These are phyloP conservation scores for Myripristis jacobus DNA, from an alignment of 2,797 vertebrate species.

Conservation along the genomic window DNA sequence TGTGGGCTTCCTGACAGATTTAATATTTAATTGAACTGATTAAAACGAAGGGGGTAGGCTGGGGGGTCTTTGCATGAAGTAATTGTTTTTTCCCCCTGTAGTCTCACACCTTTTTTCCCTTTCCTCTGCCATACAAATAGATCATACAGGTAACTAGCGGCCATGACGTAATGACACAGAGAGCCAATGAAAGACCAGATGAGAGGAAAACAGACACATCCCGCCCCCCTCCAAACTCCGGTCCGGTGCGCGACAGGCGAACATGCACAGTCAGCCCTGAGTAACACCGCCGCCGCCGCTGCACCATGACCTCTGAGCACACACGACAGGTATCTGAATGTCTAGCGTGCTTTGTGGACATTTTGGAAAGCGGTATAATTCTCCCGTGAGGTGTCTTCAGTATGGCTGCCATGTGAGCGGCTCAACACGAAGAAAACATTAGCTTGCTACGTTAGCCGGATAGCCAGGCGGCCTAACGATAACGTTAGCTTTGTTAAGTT, in stretches of 20 bases:
- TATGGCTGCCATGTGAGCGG: not conserved
- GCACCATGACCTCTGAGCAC: constrained; percentile 60
- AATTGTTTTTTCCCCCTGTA: too few relatives aligned
- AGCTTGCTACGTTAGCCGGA: constrained; percentile 26
- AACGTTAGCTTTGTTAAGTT: constrained; percentile 44
- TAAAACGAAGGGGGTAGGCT: too few relatives aligned
- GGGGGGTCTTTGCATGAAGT: too few relatives aligned
- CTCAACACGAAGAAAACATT: constrained; percentile 10
- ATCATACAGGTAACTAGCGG: too few relatives aligned
- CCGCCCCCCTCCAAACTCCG: constrained; percentile 66
- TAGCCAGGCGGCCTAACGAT: constrained; percentile 21
- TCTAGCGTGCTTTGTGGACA: not conserved
- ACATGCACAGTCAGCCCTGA: constrained; percentile 66
- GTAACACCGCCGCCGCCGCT: constrained; percentile 16
- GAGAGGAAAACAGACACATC: constrained; percentile 52
- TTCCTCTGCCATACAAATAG: too few relatives aligned
- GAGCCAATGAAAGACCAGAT: not conserved
- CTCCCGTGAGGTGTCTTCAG: not conserved
- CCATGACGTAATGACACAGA: too few relatives aligned
- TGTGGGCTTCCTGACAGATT: too few relatives aligned
- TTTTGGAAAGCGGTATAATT: not conserved
- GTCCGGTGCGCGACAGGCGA: constrained; percentile 45
- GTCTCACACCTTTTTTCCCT: too few relatives aligned
- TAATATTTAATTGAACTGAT: too few relatives aligned
- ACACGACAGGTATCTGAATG: constrained; percentile 59